Base-by-base conservation (phyloP, 2,888 invertebrate species). In the Trypoxylon attenuatum region DNA sequence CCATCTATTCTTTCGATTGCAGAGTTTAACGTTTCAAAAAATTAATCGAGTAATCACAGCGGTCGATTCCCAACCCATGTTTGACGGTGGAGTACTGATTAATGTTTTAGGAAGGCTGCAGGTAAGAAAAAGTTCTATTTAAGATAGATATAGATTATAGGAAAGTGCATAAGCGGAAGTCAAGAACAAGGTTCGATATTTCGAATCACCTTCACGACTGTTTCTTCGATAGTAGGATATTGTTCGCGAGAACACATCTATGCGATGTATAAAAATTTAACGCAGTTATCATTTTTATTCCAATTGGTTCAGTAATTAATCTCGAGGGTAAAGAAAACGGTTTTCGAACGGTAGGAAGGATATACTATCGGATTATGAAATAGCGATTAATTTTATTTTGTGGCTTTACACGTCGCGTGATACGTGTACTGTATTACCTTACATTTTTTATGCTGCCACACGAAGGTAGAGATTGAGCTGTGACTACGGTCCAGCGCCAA, bases 11-110 rank as follows among this genome's bases (percentile, higher is more conserved):
- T n/a, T 38, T 50, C 6, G 25, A 56, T 72, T 94, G 73, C 90
- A 97, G 96, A 92, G 93, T 85, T 90, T 98, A 87, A 91, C 93
- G 73, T 98, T 98, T 90, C 95, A 96, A 91, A 95, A 95, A 89
- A 98, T 98, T 82, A 93, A 93, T 87, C 93, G 98, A 88, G 91
- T 93, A 83, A 93, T 98, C 85, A 98, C 98, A 62, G 94, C 96
- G 21, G 93, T 97, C 68, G 99, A 99, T 87, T 96, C 96, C 49
- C 99, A 99, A 88, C 99, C 99, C n/a, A 97, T 96, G 91, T 95
- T 96, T 84, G 98, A 98, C 89, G 98, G 98, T 64, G 98, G 98
- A 70, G 95, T 99, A 76, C 88, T 98, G 87, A 96, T 99, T 78
- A 95, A 95, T 90, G 98, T 99, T 52, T 91, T 98, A 78, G 99